Percentiles rank a stretch among this genome's conserved stretches.
Evolutionary conservation across 2,888 invertebrate species (phyloP).

Genomic region (Caenorhabditis japonica): DNA sequence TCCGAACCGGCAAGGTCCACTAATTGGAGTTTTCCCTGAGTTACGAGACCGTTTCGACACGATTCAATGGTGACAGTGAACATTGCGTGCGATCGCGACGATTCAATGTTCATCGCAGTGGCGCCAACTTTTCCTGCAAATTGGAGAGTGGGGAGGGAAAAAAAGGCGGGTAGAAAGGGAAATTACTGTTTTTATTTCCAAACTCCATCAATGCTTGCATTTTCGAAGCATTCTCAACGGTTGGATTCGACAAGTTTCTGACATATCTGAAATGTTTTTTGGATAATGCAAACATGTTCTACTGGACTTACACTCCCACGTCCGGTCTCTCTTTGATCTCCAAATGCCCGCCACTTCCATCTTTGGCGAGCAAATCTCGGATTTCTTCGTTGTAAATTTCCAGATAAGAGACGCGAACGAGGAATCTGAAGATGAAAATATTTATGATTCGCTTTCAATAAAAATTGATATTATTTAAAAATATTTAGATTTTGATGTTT

Average conservation of each 20-base stretch:
- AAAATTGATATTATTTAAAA: neutral
- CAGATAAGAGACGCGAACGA: conserved; percentile 95
- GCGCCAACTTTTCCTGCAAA: conserved; percentile 83
- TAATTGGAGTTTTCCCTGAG: conserved; percentile 94
- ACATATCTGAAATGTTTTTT: conserved; percentile 81
- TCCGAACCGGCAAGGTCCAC: conserved; percentile 98
- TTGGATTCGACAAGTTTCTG: conserved; percentile 94
- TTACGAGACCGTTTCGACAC: conserved; percentile 51
- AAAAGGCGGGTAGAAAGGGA: neutral
- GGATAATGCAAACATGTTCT: no score
- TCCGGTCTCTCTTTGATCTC: conserved; percentile 86
- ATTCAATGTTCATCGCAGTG: conserved; percentile 97
- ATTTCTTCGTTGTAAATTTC: conserved; percentile 99
- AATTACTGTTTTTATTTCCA: conserved; percentile 91
- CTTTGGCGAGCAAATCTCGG: conserved; percentile 90
- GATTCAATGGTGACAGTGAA: conserved; percentile 95
- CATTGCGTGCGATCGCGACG: conserved; percentile 87
- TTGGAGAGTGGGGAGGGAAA: no score
- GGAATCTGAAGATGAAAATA: conserved; percentile 83
- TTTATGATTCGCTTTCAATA: neutral
- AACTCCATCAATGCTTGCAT: conserved; percentile 93
- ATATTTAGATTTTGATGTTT: no score
- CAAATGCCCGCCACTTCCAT: conserved; percentile 82
- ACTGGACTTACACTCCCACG: conserved; percentile 88
- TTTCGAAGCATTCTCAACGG: conserved; percentile 96